A percentile compares a stretch with the other conserved stretches of the same genome.
Conservation (phyloP, 2,113 vertebrate species). For the Rhipidura dahli region DNA sequence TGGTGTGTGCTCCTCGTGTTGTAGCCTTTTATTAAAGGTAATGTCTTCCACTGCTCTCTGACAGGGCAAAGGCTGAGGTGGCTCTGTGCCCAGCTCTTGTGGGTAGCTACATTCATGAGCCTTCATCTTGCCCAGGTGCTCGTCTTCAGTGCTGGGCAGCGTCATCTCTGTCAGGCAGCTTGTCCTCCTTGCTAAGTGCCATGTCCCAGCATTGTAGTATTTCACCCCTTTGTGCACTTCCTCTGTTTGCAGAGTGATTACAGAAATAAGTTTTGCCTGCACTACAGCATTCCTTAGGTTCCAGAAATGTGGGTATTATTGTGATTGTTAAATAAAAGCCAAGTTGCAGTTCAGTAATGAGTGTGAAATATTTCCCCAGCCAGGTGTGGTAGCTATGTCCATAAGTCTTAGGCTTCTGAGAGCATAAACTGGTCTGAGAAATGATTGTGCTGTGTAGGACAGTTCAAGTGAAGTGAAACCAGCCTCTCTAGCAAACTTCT, state of each 20-base stretch:
- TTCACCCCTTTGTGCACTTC: neutral
- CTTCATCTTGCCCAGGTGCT: neutral
- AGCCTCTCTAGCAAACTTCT: neutral
- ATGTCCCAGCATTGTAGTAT: neutral
- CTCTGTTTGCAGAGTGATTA: neutral
- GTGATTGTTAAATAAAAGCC: neutral
- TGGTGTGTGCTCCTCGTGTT: neutral
- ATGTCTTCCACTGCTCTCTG: neutral
- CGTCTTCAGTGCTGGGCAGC: neutral
- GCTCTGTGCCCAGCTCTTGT: neutral
- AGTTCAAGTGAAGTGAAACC: neutral
- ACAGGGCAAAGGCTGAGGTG: neutral
- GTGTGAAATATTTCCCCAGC: neutral
- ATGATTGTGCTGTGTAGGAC: neutral
- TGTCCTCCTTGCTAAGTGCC: neutral
- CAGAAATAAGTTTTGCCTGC: constrained; percentile 26
- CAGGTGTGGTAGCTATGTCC: neutral
- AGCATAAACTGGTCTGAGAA: neutral
- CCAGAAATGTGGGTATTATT: neutral
- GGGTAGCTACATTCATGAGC: rapidly evolving
- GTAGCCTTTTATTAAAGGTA: neutral
- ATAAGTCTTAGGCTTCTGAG: neutral
- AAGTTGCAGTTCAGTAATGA: neutral
- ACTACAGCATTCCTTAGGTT: neutral
- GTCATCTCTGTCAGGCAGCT: neutral